These are phyloP conservation scores for Eubucco bourcierii DNA, from an alignment of 2,113 vertebrate species.

Conservation along the genomic window DNA sequence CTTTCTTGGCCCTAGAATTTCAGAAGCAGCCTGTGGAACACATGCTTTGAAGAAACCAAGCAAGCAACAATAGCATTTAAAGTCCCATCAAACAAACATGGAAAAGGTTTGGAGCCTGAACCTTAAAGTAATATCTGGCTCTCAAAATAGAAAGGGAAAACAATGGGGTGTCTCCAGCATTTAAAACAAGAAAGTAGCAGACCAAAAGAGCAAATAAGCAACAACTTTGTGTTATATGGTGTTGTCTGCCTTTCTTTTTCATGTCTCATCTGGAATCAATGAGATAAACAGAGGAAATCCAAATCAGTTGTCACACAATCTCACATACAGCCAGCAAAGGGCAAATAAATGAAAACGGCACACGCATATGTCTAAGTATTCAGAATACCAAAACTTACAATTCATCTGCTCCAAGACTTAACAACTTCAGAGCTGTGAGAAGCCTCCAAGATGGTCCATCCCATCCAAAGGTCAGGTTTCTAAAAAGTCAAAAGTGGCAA, in stretches of 20 bases:
- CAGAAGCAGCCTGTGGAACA: neutral
- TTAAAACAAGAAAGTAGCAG: neutral
- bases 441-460: conserved; percentile 93
- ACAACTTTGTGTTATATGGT: neutral
- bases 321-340: neutral
- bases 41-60: neutral
- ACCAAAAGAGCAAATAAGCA: neutral
- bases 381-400: conserved; percentile 77
- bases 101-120: neutral
- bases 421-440: conserved; percentile 83
- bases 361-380: neutral
- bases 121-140: neutral
- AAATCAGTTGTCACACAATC: neutral
- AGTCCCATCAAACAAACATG: neutral
- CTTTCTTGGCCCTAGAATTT: neutral
- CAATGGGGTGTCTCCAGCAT: neutral
- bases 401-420: conserved; percentile 79
- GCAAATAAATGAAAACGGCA: neutral
- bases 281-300: neutral
- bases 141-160: neutral
- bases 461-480: conserved; percentile 86
- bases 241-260: neutral
- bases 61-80: neutral
- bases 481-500: conserved; percentile 36
- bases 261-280: neutral